phyloP scores from a whole-genome alignment of 2,113 vertebrate genomes.

The Merops nubicus region DNA sequence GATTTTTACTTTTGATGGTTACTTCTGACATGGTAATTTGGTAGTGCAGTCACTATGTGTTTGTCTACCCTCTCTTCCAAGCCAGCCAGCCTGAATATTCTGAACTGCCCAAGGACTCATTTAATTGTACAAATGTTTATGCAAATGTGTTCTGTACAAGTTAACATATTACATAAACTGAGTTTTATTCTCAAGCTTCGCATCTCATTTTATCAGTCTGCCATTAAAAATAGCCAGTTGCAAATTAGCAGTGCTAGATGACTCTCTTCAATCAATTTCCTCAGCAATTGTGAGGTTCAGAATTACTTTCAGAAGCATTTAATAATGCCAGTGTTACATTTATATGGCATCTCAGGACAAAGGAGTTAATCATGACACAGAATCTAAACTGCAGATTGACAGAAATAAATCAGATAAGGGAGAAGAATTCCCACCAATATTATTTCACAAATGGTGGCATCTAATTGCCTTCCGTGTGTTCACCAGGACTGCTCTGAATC shows the following conservation, averaged over 20 bases:
- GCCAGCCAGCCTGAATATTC: not conserved
- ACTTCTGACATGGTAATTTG: not conserved
- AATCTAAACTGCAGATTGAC: constrained; percentile 65
- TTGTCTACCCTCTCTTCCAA: not conserved
- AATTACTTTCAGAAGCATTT: constrained; percentile 61
- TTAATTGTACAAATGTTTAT: constrained; percentile 61
- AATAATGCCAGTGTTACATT: constrained; percentile 47
- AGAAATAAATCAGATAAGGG: constrained; percentile 66
- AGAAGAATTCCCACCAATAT: constrained; percentile 66
- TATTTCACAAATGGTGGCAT: constrained; percentile 55
- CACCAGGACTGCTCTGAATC: constrained; percentile 46
- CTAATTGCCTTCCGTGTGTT: constrained; percentile 64
- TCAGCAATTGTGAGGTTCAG: constrained; percentile 35
- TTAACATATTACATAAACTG: constrained; percentile 46
- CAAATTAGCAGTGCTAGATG: constrained; percentile 60
- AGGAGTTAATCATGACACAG: constrained; percentile 61
- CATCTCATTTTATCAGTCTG: constrained; percentile 58
- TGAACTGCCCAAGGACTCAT: constrained; percentile 34
- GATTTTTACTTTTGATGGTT: not conserved
- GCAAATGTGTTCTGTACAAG: constrained; percentile 48
- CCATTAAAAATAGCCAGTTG: constrained; percentile 60
- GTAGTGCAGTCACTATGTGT: not conserved
- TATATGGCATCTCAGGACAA: constrained; percentile 55
- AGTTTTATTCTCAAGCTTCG: constrained; percentile 51
- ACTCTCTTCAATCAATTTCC: constrained; percentile 60